These are phyloP conservation scores for Cheiracanthium punctorium DNA, from an alignment of 2,888 invertebrate genomes.

Conservation along the genomic window DNA sequence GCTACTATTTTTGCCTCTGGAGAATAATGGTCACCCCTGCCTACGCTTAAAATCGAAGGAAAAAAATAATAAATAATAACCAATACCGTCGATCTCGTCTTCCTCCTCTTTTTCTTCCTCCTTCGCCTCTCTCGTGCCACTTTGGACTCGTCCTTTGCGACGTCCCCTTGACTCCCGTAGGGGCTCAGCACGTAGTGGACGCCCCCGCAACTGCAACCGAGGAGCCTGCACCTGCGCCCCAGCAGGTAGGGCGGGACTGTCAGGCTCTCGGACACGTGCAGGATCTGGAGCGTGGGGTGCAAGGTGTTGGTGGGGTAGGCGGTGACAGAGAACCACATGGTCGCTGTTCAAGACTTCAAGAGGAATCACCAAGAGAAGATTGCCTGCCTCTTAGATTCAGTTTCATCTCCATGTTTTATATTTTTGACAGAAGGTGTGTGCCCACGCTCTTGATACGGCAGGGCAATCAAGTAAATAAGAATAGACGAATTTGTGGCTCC, in stretches of 20 bases:
- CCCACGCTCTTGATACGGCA: too few relatives aligned
- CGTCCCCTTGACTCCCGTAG: neutral
- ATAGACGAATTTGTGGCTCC: too few relatives aligned
- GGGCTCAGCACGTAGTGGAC: conserved; percentile 59
- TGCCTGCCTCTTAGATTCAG: too few relatives aligned
- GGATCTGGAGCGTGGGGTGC: conserved; percentile 56
- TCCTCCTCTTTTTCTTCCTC: neutral
- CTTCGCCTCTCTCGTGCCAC: neutral
- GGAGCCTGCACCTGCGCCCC: conserved; percentile 46
- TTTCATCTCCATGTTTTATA: too few relatives aligned
- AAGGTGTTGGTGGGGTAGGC: conserved; percentile 68
- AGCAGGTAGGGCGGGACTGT: conserved; percentile 54
- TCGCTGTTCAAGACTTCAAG: too few relatives aligned
- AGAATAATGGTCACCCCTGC: too few relatives aligned
- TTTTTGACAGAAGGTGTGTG: too few relatives aligned
- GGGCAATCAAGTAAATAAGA: too few relatives aligned
- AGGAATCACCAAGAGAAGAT: too few relatives aligned
- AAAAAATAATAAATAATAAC: too few relatives aligned
- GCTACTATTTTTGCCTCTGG: too few relatives aligned
- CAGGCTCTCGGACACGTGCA: conserved; percentile 59
- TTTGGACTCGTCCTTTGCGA: neutral
- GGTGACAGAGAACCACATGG: conserved; percentile 69
- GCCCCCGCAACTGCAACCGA: conserved; percentile 65
- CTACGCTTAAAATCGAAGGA: too few relatives aligned
- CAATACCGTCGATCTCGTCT: neutral